These are phyloP conservation scores for Glossophaga mutica DNA, from an alignment of 2,797 vertebrate species.

Conservation along the genomic window DNA sequence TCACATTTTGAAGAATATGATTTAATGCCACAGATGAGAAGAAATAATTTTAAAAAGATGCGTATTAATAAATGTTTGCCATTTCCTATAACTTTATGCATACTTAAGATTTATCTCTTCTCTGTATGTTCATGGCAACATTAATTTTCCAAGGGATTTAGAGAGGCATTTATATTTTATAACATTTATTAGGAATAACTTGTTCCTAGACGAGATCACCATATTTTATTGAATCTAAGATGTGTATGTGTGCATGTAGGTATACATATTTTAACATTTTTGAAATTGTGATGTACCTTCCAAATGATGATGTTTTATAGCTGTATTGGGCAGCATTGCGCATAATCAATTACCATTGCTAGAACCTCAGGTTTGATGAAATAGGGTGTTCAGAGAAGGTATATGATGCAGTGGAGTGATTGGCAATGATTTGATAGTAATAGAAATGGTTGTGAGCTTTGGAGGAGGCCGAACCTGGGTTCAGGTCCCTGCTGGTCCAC, in stretches of 20 bases:
- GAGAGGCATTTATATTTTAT: neutral
- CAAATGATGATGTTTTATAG: neutral
- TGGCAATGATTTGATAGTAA: neutral
- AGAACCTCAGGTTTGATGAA: neutral
- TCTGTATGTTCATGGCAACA: neutral
- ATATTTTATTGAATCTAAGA: neutral
- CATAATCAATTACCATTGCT: neutral
- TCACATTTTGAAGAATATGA: rapidly evolving
- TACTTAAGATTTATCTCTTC: neutral
- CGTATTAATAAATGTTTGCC: neutral
- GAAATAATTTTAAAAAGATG: neutral
- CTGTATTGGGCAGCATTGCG: neutral
- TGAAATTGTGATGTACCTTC: neutral
- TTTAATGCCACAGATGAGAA: neutral
- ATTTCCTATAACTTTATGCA: neutral
- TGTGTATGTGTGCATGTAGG: neutral
- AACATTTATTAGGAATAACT: neutral
- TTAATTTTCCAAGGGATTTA: conserved; percentile 11
- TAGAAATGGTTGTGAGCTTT: neutral
- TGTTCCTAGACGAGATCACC: neutral
- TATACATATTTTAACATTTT: neutral
- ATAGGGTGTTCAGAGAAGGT: neutral
- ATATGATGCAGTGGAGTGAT: neutral
- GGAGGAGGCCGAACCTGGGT: neutral
- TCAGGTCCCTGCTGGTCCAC: too few relatives aligned